These are phyloP conservation scores for Batillaria attramentaria DNA, from an alignment of 1,140 invertebrate species.

Conservation along the genomic window DNA sequence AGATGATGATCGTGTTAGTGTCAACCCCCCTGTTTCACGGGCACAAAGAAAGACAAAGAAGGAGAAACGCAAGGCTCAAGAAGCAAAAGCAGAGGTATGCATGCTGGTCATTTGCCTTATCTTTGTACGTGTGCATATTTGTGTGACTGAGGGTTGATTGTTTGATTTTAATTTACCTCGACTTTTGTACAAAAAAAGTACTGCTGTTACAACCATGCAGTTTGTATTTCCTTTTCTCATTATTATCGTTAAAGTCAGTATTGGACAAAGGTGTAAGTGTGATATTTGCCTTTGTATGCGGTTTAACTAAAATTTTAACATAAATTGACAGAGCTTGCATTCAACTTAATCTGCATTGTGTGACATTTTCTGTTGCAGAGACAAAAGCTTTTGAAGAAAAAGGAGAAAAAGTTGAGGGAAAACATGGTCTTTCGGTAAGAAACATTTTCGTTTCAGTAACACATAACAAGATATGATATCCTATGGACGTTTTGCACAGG, in stretches of 20 bases:
- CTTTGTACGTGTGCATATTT: too few species aligned
- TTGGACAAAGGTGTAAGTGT: neutral
- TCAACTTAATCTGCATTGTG: neutral
- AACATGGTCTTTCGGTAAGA: slow-evolving; percentile 8
- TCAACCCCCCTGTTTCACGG: slow-evolving; percentile 11
- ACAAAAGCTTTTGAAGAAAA: neutral
- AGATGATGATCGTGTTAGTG: neutral
- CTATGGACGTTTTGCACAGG: too few species aligned
- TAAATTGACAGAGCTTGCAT: neutral
- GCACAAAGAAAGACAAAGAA: slow-evolving; percentile 9
- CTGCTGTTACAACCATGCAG: neutral
- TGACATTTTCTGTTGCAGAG: neutral
- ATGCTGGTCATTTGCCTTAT: neutral
- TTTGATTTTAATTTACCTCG: neutral
- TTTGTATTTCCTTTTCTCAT: neutral
- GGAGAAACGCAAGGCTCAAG: slow-evolving; percentile 8
- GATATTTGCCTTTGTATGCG: neutral
- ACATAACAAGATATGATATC: too few species aligned
- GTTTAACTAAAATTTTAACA: neutral
- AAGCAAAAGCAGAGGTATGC: neutral
- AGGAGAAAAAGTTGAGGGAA: neutral
- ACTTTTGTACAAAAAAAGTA: neutral
- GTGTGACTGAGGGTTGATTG: neutral
- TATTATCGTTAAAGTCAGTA: neutral
- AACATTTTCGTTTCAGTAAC: too few species aligned